These are phyloP conservation scores for Whitmania pigra DNA, from an alignment of 1,140 invertebrate genomes.

Conservation along the genomic window DNA sequence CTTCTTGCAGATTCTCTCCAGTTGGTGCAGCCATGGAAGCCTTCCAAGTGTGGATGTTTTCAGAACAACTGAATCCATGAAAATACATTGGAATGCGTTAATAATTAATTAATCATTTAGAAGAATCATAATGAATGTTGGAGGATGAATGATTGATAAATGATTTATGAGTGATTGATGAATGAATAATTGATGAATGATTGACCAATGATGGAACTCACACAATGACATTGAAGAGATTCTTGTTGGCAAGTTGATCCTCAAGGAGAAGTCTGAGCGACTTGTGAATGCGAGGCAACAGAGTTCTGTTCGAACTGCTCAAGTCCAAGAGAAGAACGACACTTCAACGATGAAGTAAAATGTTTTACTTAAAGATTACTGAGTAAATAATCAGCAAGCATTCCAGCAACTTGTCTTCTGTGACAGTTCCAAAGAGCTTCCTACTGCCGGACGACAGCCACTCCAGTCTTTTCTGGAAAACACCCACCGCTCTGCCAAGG, in stretches of 20 bases:
- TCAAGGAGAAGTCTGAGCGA: slow-evolving; percentile 41
- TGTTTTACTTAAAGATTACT: neutral
- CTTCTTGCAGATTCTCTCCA: slow-evolving; percentile 37
- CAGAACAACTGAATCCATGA: slow-evolving; percentile 36
- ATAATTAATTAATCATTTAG: too few relatives aligned
- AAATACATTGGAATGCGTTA: too few relatives aligned
- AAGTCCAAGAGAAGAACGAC: slow-evolving; percentile 41
- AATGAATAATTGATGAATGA: too few relatives aligned
- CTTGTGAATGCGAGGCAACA: slow-evolving; percentile 43
- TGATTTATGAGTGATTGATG: too few relatives aligned
- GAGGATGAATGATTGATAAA: too few relatives aligned
- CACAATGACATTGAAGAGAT: slow-evolving; percentile 43
- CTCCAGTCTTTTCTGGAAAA: slow-evolving; percentile 40
- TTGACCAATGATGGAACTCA: slow-evolving; percentile 31
- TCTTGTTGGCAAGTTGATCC: slow-evolving; percentile 41
- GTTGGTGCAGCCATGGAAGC: slow-evolving; percentile 41
- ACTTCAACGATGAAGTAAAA: slow-evolving; percentile 30
- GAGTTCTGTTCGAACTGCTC: slow-evolving; percentile 40
- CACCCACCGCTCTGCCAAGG: slow-evolving; percentile 35
- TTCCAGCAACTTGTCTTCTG: slow-evolving; percentile 36
- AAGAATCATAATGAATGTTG: too few relatives aligned
- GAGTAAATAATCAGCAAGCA: neutral
- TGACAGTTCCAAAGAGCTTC: slow-evolving; percentile 41
- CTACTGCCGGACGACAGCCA: slow-evolving; percentile 40
- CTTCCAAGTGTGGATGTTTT: slow-evolving; percentile 34